These are phyloP conservation scores for Doryteuthis pealeii DNA, from an alignment of 1,140 invertebrate species.

Conservation along the genomic window DNA sequence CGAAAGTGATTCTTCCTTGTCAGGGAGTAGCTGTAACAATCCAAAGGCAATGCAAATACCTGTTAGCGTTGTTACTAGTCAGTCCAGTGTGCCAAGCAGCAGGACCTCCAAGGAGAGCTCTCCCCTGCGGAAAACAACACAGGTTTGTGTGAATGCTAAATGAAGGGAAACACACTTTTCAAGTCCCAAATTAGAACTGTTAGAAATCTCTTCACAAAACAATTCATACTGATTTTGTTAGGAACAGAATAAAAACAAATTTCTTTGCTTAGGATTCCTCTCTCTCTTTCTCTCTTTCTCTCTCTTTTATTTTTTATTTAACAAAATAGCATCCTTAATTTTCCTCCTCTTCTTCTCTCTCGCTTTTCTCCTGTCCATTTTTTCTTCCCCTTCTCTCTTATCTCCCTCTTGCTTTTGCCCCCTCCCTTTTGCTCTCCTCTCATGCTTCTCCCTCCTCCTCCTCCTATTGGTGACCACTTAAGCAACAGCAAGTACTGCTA, in stretches of 20 bases:
- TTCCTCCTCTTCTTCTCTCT: not conserved
- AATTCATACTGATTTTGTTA: too few relatives aligned
- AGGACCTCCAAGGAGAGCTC: conserved; percentile 38
- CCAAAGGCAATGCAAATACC: conserved; percentile 49
- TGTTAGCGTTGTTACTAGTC: conserved; percentile 40
- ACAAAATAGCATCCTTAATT: too few relatives aligned
- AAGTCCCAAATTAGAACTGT: not conserved
- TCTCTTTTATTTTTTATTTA: too few relatives aligned
- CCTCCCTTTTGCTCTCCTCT: not conserved
- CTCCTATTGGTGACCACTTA: too few relatives aligned
- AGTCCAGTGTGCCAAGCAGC: not conserved
- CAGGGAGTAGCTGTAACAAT: not conserved
- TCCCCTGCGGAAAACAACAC: conserved; percentile 55
- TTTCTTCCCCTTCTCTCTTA: not conserved
- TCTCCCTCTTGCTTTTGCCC: conserved; percentile 5
- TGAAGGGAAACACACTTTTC: conserved; percentile 34
- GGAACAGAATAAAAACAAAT: too few relatives aligned
- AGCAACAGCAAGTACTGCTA: too few relatives aligned
- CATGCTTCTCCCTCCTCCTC: too few relatives aligned
- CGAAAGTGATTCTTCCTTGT: conserved; percentile 14
- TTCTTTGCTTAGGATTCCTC: too few relatives aligned
- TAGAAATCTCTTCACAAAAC: not conserved
- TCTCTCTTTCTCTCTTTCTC: too few relatives aligned
- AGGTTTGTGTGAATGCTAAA: conserved; percentile 61
- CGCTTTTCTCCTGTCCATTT: not conserved